A percentile compares a stretch with the other conserved stretches of the same genome.
These are phyloP conservation scores for Temnothorax nylanderi DNA, from an alignment of 1,140 invertebrate species.

Conservation along the genomic window DNA sequence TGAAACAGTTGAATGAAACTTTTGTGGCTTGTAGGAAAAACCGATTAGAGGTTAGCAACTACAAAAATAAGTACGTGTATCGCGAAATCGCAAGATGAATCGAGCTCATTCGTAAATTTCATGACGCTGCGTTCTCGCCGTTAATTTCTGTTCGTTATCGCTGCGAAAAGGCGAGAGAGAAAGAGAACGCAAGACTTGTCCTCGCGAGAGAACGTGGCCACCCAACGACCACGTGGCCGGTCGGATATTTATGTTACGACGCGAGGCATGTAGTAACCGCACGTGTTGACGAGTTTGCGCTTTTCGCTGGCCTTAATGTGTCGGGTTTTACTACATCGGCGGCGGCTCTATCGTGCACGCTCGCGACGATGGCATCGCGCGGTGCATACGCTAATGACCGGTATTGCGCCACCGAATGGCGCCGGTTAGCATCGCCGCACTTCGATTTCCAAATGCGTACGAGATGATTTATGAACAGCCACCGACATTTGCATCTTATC, in stretches of 20 bases:
- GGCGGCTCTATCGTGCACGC: conserved; percentile 17
- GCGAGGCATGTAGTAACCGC: conserved; percentile 18
- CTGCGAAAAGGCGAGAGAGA: neutral
- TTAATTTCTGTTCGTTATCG: conserved; percentile 49
- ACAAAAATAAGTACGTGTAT: neutral
- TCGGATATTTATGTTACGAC: conserved; percentile 53
- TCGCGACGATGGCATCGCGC: neutral
- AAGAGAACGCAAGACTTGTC: neutral
- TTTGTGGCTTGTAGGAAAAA: neutral
- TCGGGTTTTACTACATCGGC: conserved; percentile 35
- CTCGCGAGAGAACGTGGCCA: conserved; percentile 1
- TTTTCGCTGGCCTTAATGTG: conserved; percentile 45
- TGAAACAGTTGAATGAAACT: no score
- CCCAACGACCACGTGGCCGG: conserved; percentile 42
- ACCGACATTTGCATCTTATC: conserved; percentile 12
- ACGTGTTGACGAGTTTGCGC: conserved; percentile 33
- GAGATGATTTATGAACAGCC: conserved; percentile 18
- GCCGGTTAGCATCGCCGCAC: neutral
- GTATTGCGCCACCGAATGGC: conserved; percentile 26
- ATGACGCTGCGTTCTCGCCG: neutral
- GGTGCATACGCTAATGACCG: conserved; percentile 34
- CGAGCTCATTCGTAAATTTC: conserved; percentile 25
- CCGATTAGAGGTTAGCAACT: neutral
- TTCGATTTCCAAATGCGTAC: conserved; percentile 28
- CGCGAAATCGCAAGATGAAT: neutral